Base-by-base conservation (phyloP, 2,888 invertebrate species). In the Cyaniris semiargus region DNA sequence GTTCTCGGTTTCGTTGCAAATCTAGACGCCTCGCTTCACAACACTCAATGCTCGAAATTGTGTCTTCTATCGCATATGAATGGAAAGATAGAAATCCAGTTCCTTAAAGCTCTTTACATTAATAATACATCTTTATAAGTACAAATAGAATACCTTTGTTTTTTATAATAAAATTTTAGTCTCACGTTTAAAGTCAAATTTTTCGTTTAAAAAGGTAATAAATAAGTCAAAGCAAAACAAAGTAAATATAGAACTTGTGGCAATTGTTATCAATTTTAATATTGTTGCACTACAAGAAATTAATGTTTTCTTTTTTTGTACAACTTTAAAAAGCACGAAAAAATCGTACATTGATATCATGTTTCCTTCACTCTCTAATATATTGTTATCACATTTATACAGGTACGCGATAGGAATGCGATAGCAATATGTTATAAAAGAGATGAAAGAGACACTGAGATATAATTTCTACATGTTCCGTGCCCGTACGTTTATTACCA, bases 1-100 rank as follows among this genome's bases (percentile, higher is more conserved):
- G 81, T 79, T 76, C 78, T 79, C 81, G 80, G 80, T 80, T 81
- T 74, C 74, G 74, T 53, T 74, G 74, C 74, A 83, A 81, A 82
- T 81, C 81, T 81, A 79, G 74, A 78, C 76, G 48, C 53, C 31
- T 8, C 27, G 70, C 56, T 56, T 31, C 27, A 3, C n/a, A 60
- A 31, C 66, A 74, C 21, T 23, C 56, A 75, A 76, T 44, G 18
- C 48, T 21, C 6, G 15, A 31, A n/a, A 44, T 71, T 10, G 34
- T 56, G 27, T 56, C 15, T 56, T 70, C 71, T 21, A 53, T 34
- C 18, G 38, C 44, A 48, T 23, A 72, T 38, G 15, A 44, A 44
- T 21, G 72, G 21, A 72, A 72, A 71, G 38, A 38, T 23, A 38
- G 21, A 44, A 72, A 21, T 27, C 15, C 5, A 53, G 23, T 74